A percentile compares a stretch with the other conserved stretches of the same genome.
These are phyloP conservation scores for Halisarca cf. caerulea DNA, from an alignment of 37 sponge, comb jelly and placozoan genomes.

Conservation along the genomic window DNA sequence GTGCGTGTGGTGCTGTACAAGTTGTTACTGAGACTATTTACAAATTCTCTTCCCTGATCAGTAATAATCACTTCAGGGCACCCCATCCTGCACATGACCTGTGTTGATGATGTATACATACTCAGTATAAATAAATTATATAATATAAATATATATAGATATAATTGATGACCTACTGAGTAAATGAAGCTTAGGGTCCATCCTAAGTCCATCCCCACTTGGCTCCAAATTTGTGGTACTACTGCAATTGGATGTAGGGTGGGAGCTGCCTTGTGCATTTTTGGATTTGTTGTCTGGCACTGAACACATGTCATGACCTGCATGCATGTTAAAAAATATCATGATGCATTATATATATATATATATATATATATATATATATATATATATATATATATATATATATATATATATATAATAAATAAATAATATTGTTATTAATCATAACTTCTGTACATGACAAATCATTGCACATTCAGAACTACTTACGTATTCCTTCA, in stretches of 20 bases:
- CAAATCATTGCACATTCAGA: no score
- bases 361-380: not conserved
- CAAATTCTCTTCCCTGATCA: constrained; percentile 56
- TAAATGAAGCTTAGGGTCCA: constrained; percentile 19
- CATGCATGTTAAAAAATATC: not conserved
- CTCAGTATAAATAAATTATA: no score
- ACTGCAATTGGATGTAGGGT: constrained; percentile 41
- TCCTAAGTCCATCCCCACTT: constrained; percentile 53
- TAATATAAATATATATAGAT: no score
- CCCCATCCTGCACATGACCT: constrained; percentile 22
- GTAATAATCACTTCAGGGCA: constrained; percentile 30
- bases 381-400: not conserved
- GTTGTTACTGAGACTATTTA: constrained; percentile 5
- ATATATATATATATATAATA: not conserved
- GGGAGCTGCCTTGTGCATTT: constrained; percentile 7
- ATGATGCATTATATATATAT: not conserved
- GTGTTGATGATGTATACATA: not conserved
- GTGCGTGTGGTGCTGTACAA: constrained; percentile 28
- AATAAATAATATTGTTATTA: not conserved
- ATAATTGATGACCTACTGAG: constrained; percentile 39
- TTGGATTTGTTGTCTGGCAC: constrained; percentile 23
- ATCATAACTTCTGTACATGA: no score
- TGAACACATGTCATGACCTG: constrained; percentile 7
- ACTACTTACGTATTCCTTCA: constrained; percentile 28
- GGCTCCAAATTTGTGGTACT: constrained; percentile 22